Evolutionary conservation across 2,113 vertebrate genomes (phyloP).

Genomic region (Chloropsis hardwickii): DNA sequence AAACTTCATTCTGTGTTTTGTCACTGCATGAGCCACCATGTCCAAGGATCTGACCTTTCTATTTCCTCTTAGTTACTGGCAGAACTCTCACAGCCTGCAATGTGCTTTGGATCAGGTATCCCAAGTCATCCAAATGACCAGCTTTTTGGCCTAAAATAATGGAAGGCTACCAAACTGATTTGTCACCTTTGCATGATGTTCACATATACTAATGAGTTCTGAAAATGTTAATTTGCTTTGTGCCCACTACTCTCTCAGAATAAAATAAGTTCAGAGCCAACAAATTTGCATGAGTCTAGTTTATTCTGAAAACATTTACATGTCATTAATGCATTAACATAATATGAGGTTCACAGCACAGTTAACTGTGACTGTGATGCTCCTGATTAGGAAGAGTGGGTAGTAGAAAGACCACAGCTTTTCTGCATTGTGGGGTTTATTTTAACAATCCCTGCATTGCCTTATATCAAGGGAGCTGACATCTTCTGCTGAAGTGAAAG

Average conservation of each 20-base stretch:
- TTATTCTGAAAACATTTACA: constrained; percentile 63
- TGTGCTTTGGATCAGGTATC: neutral
- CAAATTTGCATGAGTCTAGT: constrained; percentile 45
- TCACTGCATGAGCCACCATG: neutral
- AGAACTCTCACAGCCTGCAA: neutral
- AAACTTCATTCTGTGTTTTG: neutral
- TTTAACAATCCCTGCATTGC: neutral
- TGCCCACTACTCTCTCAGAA: neutral
- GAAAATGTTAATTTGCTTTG: constrained; percentile 63
- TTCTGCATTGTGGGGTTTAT: accelerated
- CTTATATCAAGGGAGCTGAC: neutral
- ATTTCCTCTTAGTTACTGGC: neutral
- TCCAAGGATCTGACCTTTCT: neutral
- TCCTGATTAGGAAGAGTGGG: neutral
- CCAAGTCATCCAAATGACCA: neutral
- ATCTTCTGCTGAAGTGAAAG: neutral
- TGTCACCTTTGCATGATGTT: constrained; percentile 34
- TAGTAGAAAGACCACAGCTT: neutral
- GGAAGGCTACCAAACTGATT: constrained; percentile 11
- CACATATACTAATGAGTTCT: constrained; percentile 46
- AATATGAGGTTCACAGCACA: neutral
- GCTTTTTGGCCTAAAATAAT: constrained; percentile 17
- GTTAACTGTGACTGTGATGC: neutral
- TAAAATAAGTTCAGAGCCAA: constrained; percentile 51
- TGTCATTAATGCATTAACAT: constrained; percentile 60